Evolutionary conservation across 1,140 invertebrate species (phyloP).

Genomic region (Pentalonia nigronervosa): DNA sequence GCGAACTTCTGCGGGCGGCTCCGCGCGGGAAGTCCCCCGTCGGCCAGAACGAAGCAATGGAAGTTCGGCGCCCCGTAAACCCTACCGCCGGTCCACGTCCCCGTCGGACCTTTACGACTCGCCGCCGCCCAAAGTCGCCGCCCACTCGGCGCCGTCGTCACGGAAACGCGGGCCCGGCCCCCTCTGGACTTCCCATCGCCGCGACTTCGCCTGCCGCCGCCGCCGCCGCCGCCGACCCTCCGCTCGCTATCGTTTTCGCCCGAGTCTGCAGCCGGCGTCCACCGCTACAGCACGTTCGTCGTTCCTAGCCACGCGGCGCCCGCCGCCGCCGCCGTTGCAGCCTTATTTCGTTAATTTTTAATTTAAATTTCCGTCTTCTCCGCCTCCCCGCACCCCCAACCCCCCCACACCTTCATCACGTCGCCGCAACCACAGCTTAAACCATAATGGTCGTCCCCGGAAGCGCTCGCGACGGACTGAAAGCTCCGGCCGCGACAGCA

Average conservation of each 20-base stretch:
- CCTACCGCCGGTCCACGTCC: background rate
- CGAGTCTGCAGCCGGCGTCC: slow-evolving; percentile 35
- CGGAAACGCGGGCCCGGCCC: background rate
- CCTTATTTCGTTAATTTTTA: background rate
- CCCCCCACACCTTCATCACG: background rate
- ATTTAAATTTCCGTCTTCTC: background rate
- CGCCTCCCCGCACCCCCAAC: no score
- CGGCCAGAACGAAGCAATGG: slow-evolving; percentile 1
- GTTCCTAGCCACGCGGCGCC: background rate
- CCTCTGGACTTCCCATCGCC: background rate
- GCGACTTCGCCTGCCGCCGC: background rate
- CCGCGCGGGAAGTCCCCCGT: background rate
- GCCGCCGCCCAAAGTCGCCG: background rate
- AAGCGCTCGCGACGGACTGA: background rate
- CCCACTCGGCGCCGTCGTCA: background rate
- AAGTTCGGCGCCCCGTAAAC: background rate
- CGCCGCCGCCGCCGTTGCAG: background rate
- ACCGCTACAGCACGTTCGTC: slow-evolving; percentile 27
- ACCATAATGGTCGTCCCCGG: background rate
- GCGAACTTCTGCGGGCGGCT: background rate
- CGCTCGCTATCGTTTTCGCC: background rate
- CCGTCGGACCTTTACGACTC: background rate
- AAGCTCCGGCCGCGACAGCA: background rate
- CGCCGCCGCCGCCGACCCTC: background rate
- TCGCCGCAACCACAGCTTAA: background rate